Base-by-base conservation (phyloP, 2,888 invertebrate species). In the Sacculina carcini region DNA sequence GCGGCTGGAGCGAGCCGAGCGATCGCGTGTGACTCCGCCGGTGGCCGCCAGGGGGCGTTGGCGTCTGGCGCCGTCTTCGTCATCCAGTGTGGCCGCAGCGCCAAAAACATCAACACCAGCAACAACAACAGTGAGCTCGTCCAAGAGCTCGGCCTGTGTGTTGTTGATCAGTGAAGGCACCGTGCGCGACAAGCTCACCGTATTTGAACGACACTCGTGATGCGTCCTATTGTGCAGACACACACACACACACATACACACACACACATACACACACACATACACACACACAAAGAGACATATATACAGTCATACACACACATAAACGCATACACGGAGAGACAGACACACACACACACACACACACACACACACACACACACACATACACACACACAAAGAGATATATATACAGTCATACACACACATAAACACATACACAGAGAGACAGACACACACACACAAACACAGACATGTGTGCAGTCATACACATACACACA, bases 141-240 rank as follows among this genome's bases (percentile, higher is more conserved):
- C n/a, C n/a, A n/a, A n/a, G n/a, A n/a, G n/a, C n/a, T n/a, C n/a
- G n/a, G n/a, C n/a, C n/a, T n/a, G n/a, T n/a, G n/a, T n/a, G n/a
- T n/a, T n/a, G n/a, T n/a, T n/a, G n/a, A 53, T 56, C 39, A 55
- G 54, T 16, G 84, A 84, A 62, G 85, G 85, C 57, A 84, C 84
- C 50, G 85, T 85, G 54, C 73, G 76, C 61, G 83, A 82, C 50
- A 85, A 85, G 66, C 71, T 85, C 62, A 80, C 79, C 57, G 73
- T 85, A 38, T 85, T 85, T 66, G 85, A 85, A n/a, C n/a, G n/a
- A n/a, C n/a, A n/a, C n/a, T n/a, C n/a, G n/a, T n/a, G n/a, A n/a
- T n/a, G n/a, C n/a, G n/a, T n/a, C n/a, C n/a, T n/a, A n/a, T n/a
- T 36, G 16, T 36, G 16, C 10, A 40, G 19, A 40, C 23, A 16